Base-by-base conservation (phyloP, 2,113 vertebrate species). In the Beaufortia kweichowensis region DNA sequence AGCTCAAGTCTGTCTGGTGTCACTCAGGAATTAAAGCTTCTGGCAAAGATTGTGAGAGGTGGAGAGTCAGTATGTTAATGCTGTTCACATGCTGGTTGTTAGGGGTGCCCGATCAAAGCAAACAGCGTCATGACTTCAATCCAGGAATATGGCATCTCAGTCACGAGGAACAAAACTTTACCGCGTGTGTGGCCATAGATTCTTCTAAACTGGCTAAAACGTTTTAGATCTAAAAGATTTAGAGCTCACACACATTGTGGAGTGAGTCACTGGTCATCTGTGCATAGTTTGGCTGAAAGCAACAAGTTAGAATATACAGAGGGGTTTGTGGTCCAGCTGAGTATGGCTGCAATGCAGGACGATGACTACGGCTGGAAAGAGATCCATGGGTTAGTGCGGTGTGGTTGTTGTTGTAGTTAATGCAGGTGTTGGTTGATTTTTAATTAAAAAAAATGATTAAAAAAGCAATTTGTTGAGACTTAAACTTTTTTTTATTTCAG, bases 351-450 rank as follows among this genome's bases (percentile, higher is more conserved):
- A 33, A 19, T 83, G 23, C 86, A 85, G 85, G 88, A 88, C 69
- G 83, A 43, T 65, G 91, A 89, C 53, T 93, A 93, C 82, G 83
- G 79, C 56, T 93, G 92, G 91, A 91, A 90, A 77, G 87, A 91
- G 81, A 88, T 86, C 41, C 89, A 91, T 33, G 91, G 92, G 93
- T 93, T 82, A 85, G 92, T 75, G 68, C 19, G 5, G 28, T 23
- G 31, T 14, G 17, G 23, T 48, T 29, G 6, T 46, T 11, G 4
- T 24, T 33, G 10, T 33, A n/a, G 59, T 62, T 5, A 19, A 10
- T 48, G 5, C 65, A 21, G 65, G 43, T 31, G 26, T 28, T n/a
- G 23, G 15, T 24, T 26, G 35, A 43, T 46, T 26, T 55, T 23
- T 17, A 31, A 50, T n/a, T 17, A 21, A 21, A 68, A 50, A 21